These are phyloP conservation scores for Heliconius hermathena DNA, from an alignment of 1,140 invertebrate species.

Conservation along the genomic window DNA sequence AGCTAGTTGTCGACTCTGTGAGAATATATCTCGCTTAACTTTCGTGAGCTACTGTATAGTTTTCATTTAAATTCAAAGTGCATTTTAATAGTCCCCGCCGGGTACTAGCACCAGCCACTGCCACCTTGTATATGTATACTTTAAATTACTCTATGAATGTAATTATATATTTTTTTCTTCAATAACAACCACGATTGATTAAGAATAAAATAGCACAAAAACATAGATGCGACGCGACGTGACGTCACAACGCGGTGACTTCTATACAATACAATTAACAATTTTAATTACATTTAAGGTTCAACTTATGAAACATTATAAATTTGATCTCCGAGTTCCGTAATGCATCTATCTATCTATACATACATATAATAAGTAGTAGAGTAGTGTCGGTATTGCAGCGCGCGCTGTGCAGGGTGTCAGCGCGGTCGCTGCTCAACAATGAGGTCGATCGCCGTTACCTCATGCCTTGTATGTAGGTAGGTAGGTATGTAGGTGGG, in stretches of 20 bases:
- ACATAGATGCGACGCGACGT: too few relatives aligned
- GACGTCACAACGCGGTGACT: too few relatives aligned
- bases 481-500: too few relatives aligned
- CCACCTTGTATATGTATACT: too few relatives aligned
- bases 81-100: neutral
- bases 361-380: neutral
- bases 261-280: too few relatives aligned
- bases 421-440: neutral
- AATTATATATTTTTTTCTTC: too few relatives aligned
- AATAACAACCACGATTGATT: too few relatives aligned
- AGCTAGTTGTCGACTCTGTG: neutral
- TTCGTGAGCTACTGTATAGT: neutral
- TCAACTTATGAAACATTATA: too few relatives aligned
- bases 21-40: neutral
- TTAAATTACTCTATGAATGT: too few relatives aligned
- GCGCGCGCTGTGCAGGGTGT: neutral
- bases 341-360: neutral
- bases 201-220: too few relatives aligned
- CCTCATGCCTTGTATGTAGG: neutral
- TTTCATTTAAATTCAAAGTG: neutral
- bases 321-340: too few relatives aligned
- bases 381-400: neutral
- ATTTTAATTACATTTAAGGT: too few relatives aligned
- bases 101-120: neutral
- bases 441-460: conserved; percentile 14